Percentiles rank a stretch among this genome's conserved stretches.
phyloP scores from a whole-genome alignment of 2,113 vertebrate genomes.

The Anarrhichthys ocellatus region DNA sequence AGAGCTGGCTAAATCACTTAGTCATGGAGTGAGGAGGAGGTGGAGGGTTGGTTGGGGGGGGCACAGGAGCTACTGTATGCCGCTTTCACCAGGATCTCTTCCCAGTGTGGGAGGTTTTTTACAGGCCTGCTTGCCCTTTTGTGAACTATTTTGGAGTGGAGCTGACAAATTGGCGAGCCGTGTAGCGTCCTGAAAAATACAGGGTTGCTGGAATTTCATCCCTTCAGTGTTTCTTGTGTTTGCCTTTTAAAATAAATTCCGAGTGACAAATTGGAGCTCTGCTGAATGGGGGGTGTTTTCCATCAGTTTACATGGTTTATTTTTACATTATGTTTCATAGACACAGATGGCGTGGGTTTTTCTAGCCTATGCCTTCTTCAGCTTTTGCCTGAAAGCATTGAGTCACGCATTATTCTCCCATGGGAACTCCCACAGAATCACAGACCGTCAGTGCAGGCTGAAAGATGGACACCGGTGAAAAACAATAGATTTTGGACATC shows the following conservation, averaged over 20 bases:
- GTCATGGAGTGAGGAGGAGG: constrained; percentile 75
- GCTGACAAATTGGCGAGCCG: constrained; percentile 75
- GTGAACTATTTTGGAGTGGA: constrained; percentile 65
- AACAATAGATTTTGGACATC: constrained; percentile 8
- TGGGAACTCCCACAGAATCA: constrained; percentile 52
- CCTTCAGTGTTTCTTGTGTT: constrained; percentile 62
- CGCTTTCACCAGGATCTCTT: constrained; percentile 62
- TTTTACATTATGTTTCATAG: constrained; percentile 48
- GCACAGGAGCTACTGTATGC: constrained; percentile 68
- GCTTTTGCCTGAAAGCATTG: constrained; percentile 39
- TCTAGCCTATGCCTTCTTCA: constrained; percentile 25
- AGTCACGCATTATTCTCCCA: constrained; percentile 44
- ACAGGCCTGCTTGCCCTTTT: constrained; percentile 66
- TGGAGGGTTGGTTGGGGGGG: neutral
- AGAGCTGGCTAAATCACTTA: constrained; percentile 79
- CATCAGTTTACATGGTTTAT: constrained; percentile 48
- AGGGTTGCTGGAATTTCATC: constrained; percentile 59
- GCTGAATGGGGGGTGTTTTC: constrained; percentile 51
- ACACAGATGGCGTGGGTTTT: constrained; percentile 45
- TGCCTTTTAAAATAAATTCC: constrained; percentile 74
- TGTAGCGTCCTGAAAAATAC: constrained; percentile 53
- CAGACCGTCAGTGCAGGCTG: constrained; percentile 1
- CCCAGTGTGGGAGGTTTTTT: constrained; percentile 70
- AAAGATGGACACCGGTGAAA: neutral
- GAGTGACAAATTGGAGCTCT: constrained; percentile 57